Conservation (phyloP, 1,140 invertebrate species). For the Zaprionus ghesquierei region DNA sequence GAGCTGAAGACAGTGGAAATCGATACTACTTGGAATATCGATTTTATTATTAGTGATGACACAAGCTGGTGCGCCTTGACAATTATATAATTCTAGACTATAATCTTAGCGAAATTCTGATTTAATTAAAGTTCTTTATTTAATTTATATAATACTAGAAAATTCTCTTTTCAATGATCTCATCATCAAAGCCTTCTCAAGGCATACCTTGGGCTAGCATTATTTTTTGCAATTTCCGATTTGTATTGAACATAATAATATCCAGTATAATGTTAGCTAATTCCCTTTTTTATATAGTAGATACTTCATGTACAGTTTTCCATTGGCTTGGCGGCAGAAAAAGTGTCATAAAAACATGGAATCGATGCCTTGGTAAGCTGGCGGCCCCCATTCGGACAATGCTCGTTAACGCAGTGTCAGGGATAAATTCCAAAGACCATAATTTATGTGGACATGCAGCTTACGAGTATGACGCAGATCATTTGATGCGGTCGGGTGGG, state of each 20-base stretch:
- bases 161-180: not conserved
- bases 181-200: not conserved
- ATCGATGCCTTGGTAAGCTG: constrained; percentile 57
- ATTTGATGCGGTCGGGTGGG: constrained; percentile 36
- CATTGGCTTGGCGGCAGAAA: constrained; percentile 23
- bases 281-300: not conserved
- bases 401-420: constrained; percentile 70
- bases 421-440: constrained; percentile 68
- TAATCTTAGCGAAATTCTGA: too few species aligned
- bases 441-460: constrained; percentile 61
- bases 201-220: not conserved
- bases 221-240: not conserved
- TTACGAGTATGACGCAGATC: constrained; percentile 49
- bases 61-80: too few species aligned
- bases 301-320: not conserved
- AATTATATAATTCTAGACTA: too few species aligned
- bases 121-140: too few species aligned
- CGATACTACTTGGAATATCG: too few species aligned
- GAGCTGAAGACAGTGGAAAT: not conserved
- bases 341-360: constrained; percentile 68
- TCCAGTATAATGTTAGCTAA: not conserved
- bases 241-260: not conserved
- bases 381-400: constrained; percentile 37
- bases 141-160: not conserved
- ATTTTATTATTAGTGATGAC: too few species aligned